Percentiles rank a stretch among this genome's conserved stretches.
These are phyloP conservation scores for Autographa gamma DNA, from an alignment of 2,888 invertebrate genomes.

Conservation along the genomic window DNA sequence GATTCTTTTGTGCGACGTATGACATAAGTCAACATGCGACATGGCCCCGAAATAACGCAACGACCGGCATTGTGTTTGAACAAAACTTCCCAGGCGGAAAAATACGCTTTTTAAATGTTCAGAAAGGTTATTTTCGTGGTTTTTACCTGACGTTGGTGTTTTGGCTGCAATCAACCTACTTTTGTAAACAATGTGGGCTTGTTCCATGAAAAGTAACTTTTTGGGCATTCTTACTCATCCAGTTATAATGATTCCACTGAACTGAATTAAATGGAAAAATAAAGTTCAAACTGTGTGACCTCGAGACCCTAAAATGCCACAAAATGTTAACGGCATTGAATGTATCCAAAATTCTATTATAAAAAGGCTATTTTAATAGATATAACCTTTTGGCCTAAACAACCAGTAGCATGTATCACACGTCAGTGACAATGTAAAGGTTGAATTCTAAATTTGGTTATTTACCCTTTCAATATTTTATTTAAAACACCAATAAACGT, in stretches of 20 bases:
- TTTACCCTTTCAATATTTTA: not conserved
- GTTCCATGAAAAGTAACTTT: not conserved
- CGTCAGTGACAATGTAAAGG: not conserved
- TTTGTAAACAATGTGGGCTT: slow-evolving; percentile 15
- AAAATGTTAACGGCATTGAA: not conserved
- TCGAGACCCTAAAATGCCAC: too few relatives aligned
- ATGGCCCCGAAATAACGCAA: slow-evolving; percentile 49
- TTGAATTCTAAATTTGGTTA: not conserved
- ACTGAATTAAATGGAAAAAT: too few relatives aligned
- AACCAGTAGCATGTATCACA: not conserved
- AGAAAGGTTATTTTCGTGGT: slow-evolving; percentile 30
- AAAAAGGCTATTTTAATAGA: not conserved
- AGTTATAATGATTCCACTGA: too few relatives aligned
- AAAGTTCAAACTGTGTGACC: too few relatives aligned
- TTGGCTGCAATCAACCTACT: slow-evolving; percentile 26
- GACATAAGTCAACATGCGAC: slow-evolving; percentile 41
- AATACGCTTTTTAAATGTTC: slow-evolving; percentile 46
- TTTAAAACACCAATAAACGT: not conserved
- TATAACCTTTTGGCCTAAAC: not conserved
- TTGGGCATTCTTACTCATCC: not conserved
- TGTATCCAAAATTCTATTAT: not conserved
- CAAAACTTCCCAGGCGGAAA: slow-evolving; percentile 37
- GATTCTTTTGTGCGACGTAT: slow-evolving; percentile 34
- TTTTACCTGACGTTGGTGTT: slow-evolving; percentile 31
- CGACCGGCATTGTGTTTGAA: slow-evolving; percentile 46